A percentile compares a stretch with the other conserved stretches of the same genome.
phyloP scores from a whole-genome alignment of 1,140 invertebrate species.

The Diorhabda sublineata region DNA sequence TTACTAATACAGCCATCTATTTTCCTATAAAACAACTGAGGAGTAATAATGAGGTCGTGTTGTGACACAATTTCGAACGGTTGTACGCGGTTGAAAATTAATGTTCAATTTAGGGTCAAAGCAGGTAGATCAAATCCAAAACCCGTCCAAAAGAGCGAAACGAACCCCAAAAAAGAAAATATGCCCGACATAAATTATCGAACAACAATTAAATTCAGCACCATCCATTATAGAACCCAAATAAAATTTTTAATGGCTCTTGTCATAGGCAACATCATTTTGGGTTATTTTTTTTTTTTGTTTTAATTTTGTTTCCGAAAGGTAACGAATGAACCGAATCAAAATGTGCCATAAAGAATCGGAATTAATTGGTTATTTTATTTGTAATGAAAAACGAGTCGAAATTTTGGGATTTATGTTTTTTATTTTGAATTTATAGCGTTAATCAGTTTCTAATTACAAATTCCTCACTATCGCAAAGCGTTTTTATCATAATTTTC shows the following conservation, averaged over 20 bases:
- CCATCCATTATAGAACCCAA: constrained; percentile 18
- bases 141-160: constrained; percentile 10
- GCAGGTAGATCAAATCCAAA: constrained; percentile 11
- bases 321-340: constrained; percentile 14
- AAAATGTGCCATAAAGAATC: constrained; percentile 14
- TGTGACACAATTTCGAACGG: no score
- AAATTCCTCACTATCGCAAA: no score
- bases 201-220: constrained; percentile 20
- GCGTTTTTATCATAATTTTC: no score
- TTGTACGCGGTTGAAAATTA: not conserved
- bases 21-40: no score
- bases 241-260: constrained; percentile 19
- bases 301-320: constrained; percentile 9
- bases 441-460: no score
- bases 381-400: constrained; percentile 16
- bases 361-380: constrained; percentile 18
- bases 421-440: no score
- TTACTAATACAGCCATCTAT: no score
- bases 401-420: constrained; percentile 5
- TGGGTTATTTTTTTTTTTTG: constrained; percentile 3
- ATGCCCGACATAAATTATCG: constrained; percentile 16
- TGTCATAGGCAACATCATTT: constrained; percentile 20
- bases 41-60: no score
- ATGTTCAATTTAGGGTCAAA: constrained; percentile 11
- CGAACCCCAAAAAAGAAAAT: constrained; percentile 5